Percentiles rank a stretch among this genome's conserved stretches.
phyloP scores from a whole-genome alignment of 2,888 invertebrate genomes.

The Lamellibrachia columna region DNA sequence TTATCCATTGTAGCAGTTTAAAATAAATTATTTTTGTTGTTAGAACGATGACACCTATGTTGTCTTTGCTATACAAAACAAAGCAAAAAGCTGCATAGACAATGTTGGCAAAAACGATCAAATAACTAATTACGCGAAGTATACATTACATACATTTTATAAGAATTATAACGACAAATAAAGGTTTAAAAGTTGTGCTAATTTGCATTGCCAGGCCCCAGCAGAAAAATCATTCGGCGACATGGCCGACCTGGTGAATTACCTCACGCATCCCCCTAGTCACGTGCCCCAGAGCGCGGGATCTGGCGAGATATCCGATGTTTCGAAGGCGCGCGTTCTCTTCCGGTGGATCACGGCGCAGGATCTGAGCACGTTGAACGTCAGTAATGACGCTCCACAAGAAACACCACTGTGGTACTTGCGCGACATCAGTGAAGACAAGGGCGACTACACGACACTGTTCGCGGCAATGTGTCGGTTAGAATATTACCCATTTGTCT shows the following conservation, averaged over 20 bases:
- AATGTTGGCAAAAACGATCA: not conserved
- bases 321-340: not conserved
- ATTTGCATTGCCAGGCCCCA: not conserved
- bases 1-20: not conserved
- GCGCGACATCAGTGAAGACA: not conserved
- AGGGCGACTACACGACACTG: not conserved
- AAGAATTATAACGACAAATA: not conserved
- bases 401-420: not conserved
- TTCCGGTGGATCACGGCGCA: not conserved
- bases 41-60: not conserved
- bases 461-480: not conserved
- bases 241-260: not conserved
- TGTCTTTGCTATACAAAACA: not conserved
- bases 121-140: not conserved
- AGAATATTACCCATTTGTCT: not conserved
- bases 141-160: not conserved
- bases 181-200: not conserved
- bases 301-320: not conserved
- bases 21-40: not conserved
- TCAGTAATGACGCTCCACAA: not conserved
- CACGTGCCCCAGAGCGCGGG: not conserved
- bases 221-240: not conserved
- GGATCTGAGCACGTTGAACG: not conserved
- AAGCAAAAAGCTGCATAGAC: not conserved
- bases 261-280: not conserved